These are phyloP conservation scores for Todiramphus chloris DNA, from an alignment of 2,113 vertebrate species.

Conservation along the genomic window DNA sequence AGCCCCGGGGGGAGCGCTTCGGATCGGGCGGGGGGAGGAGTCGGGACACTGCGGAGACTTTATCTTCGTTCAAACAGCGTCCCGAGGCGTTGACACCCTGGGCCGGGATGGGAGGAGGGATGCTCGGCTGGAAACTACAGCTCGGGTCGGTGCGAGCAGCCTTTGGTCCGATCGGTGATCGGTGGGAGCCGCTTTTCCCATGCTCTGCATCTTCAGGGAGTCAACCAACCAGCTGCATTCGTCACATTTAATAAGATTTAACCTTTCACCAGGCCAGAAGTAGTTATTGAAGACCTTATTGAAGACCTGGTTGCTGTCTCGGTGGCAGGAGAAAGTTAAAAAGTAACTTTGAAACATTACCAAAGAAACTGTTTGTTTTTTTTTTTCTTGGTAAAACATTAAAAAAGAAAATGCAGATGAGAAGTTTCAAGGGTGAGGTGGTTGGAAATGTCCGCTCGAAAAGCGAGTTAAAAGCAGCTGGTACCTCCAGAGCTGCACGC, in stretches of 20 bases:
- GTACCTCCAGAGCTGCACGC: background rate
- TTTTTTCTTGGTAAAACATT: background rate
- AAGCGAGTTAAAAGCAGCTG: background rate
- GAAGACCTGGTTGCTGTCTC: accelerated
- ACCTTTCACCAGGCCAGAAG: background rate
- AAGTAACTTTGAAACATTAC: background rate
- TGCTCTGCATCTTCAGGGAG: background rate
- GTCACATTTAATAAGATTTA: background rate
- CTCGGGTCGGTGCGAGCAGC: background rate
- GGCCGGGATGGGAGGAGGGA: background rate
- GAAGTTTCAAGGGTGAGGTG: background rate
- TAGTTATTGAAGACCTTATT: accelerated
- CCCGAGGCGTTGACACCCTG: accelerated
- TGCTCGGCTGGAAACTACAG: background rate
- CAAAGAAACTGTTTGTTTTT: background rate
- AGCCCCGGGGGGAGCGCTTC: background rate
- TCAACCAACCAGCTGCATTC: accelerated
- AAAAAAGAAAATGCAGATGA: accelerated
- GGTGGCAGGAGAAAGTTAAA: background rate
- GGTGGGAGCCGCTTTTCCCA: background rate
- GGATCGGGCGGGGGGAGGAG: background rate
- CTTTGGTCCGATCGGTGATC: no score
- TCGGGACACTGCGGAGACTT: accelerated
- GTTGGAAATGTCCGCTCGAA: background rate
- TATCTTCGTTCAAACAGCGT: background rate